Evolutionary conservation across 1,140 invertebrate genomes (phyloP).

Genomic region (Drosophila nikananu): DNA sequence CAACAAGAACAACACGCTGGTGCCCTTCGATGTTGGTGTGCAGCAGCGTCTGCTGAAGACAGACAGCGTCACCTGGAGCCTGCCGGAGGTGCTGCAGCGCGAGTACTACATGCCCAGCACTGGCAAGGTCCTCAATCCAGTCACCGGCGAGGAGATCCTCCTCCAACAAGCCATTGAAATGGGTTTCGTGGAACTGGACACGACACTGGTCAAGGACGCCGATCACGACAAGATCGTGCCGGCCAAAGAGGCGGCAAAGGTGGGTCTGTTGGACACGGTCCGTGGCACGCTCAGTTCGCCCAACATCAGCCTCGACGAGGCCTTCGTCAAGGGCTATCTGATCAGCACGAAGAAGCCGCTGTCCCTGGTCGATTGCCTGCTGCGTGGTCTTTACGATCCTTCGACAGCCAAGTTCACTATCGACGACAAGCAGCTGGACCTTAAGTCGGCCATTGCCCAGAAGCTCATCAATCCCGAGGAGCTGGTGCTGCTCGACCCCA

Average conservation of each 20-base stretch:
- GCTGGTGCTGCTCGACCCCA: constrained; percentile 92
- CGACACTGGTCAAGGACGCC: constrained; percentile 91
- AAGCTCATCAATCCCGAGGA: constrained; percentile 91
- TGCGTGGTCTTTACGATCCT: constrained; percentile 92
- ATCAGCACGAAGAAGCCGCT: constrained; percentile 91
- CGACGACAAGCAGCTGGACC: constrained; percentile 90
- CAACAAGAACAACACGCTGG: constrained; percentile 88
- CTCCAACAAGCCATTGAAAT: constrained; percentile 90
- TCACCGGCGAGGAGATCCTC: constrained; percentile 90
- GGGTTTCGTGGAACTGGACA: constrained; percentile 90
- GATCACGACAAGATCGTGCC: constrained; percentile 89
- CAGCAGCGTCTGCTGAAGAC: constrained; percentile 90
- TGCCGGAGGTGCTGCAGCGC: constrained; percentile 91
- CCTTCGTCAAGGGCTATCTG: constrained; percentile 91
- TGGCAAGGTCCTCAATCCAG: constrained; percentile 93
- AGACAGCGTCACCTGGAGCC: constrained; percentile 89
- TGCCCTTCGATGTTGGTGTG: constrained; percentile 90
- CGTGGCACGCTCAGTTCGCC: constrained; percentile 90
- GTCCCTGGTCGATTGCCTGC: constrained; percentile 94
- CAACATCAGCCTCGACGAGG: constrained; percentile 90
- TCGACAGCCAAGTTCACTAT: constrained; percentile 91
- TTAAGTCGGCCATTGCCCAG: constrained; percentile 92
- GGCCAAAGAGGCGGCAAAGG: constrained; percentile 89
- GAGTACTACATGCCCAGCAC: constrained; percentile 92
- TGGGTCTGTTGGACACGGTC: constrained; percentile 90